Evolutionary conservation across 2,888 invertebrate genomes (phyloP).

Genomic region (Ectropis crepuscularia): DNA sequence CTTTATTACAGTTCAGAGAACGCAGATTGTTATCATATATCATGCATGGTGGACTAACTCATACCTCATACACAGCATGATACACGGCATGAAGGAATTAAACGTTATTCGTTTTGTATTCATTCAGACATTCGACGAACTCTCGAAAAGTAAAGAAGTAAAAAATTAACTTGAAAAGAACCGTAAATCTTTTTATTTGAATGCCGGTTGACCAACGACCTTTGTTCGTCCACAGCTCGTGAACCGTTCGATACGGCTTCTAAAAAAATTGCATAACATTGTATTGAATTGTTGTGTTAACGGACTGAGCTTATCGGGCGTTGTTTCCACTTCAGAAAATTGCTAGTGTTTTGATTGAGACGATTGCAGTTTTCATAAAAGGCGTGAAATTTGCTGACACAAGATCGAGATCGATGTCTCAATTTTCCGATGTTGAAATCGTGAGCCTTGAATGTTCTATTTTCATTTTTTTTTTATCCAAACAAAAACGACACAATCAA

Average conservation of each 20-base stretch:
- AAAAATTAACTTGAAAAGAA: constrained; percentile 21
- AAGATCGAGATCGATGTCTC: constrained; percentile 10
- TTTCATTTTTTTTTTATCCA: neutral
- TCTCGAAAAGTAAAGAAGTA: constrained; percentile 20
- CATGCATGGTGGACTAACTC: neutral
- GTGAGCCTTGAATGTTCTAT: neutral
- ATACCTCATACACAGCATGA: neutral
- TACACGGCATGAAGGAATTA: constrained; percentile 11
- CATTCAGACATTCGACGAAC: constrained; percentile 10
- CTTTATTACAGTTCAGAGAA: constrained; percentile 19
- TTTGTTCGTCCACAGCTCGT: constrained; percentile 40
- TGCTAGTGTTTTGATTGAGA: constrained; percentile 20
- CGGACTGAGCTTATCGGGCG: constrained; percentile 40
- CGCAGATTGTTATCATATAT: constrained; percentile 14
- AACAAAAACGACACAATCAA: neutral
- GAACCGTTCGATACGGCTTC: constrained; percentile 38
- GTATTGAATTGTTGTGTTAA: constrained; percentile 37
- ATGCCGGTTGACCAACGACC: constrained; percentile 25
- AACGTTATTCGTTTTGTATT: constrained; percentile 20
- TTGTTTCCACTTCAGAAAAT: constrained; percentile 48
- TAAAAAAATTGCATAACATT: constrained; percentile 48
- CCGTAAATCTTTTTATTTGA: constrained; percentile 23
- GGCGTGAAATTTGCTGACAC: constrained; percentile 11
- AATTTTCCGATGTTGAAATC: neutral
- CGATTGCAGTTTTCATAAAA: constrained; percentile 20